Conservation (phyloP, 1,140 invertebrate genomes). For the Lordiphosa mommai region DNA sequence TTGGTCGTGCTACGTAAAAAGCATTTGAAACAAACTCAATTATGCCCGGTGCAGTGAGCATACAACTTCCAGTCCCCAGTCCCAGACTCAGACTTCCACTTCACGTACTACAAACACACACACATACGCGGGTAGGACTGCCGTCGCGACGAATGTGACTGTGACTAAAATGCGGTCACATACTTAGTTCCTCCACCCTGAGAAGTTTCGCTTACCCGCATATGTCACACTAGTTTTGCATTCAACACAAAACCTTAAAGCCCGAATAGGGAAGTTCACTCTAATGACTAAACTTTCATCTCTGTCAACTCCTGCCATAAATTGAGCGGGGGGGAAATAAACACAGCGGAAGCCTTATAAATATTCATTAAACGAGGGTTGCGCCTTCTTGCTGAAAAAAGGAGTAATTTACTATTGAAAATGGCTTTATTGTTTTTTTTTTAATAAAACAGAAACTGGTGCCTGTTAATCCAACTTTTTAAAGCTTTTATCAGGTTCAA, state of each 20-base stretch:
- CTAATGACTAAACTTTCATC: slow-evolving; percentile 6
- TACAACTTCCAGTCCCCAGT: slow-evolving; percentile 28
- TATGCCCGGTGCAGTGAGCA: slow-evolving; percentile 71
- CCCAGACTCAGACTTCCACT: slow-evolving; percentile 28
- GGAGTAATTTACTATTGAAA: too few species aligned
- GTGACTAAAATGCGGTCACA: slow-evolving; percentile 77
- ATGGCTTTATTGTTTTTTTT: too few species aligned
- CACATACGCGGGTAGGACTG: background rate
- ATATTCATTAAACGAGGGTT: slow-evolving; percentile 43
- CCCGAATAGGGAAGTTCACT: background rate
- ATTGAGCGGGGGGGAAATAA: slow-evolving; percentile 11
- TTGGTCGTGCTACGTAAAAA: slow-evolving; percentile 71
- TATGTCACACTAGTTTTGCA: slow-evolving; percentile 65
- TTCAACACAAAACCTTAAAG: slow-evolving; percentile 33
- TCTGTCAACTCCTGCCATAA: background rate
- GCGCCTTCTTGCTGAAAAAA: too few species aligned
- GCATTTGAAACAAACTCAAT: slow-evolving; percentile 78
- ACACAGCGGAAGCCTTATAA: slow-evolving; percentile 42
- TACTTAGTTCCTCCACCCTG: slow-evolving; percentile 57
- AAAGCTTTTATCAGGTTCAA: too few species aligned
- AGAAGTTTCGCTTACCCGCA: slow-evolving; percentile 49
- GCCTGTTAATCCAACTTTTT: too few species aligned
- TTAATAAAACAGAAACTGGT: too few species aligned
- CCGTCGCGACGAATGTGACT: slow-evolving; percentile 50
- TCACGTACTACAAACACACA: slow-evolving; percentile 34